Base-by-base conservation (phyloP, 2,113 vertebrate genomes). In the Argyrosomus japonicus region DNA sequence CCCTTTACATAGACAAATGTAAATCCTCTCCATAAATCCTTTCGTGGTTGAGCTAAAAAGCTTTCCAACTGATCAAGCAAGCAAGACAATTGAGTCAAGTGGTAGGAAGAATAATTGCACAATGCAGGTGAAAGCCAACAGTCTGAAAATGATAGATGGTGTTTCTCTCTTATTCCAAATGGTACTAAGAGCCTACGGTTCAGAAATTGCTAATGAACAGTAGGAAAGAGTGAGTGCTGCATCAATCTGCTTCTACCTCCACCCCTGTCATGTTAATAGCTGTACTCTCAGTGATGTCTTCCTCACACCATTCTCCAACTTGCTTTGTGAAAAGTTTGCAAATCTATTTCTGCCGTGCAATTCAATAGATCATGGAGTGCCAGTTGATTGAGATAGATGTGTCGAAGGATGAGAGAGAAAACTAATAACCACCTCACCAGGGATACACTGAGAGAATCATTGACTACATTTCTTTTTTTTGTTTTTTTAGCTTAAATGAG, bases 171-270 rank as follows among this genome's bases (percentile, higher is more conserved):
- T 77, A 62, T 81, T 79, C 50, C 79, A 89, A 88, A 87, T 36
- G 76, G 54, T 65, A 60, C n/a, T 61, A 75, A 88, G 68, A 89
- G 84, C 76, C 56, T 57, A 79, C 12, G 58, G 74, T 89, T 89
- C 51, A 89, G 58, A 84, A 77, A 87, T 25, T 53, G 54, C 47
- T 83, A 87, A 91, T 89, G 77, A 90, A 88, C 75, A 82, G 81
- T 58, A 54, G 62, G 78, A 79, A 67, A 68, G 47, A 74, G 45
- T 36, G 76, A 84, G 68, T 23, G 71, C 70, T 19, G 40, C 77
- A 88, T 91, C 73, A 84, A 62, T 79, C 81, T 79, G 64, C 67
- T 82, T 68, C 75, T 51, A 15, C 75, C 74, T 64, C 70, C 69
- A 71, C 27, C 60, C 51, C 51, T 77, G 86, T 87, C 79, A 83